A percentile compares a stretch with the other conserved stretches of the same genome.
Evolutionary conservation across 1,140 invertebrate species (phyloP).

Genomic region (Myzus persicae): DNA sequence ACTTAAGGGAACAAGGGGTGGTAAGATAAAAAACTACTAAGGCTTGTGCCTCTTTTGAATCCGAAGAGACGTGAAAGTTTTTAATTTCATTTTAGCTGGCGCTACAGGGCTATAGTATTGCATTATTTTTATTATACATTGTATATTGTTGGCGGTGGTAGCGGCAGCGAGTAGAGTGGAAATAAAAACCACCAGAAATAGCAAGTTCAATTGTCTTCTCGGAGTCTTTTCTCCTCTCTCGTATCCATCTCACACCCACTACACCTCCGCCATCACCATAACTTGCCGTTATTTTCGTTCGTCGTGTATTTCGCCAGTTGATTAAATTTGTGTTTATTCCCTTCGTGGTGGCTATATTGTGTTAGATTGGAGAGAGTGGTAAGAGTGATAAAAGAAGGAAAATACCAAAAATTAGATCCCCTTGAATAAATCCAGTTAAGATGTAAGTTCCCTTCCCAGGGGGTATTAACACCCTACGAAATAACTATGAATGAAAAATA

Average conservation of each 20-base stretch:
- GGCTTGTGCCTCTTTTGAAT: background rate
- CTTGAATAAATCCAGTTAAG: slow-evolving; percentile 43
- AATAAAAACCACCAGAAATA: background rate
- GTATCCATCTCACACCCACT: too few relatives aligned
- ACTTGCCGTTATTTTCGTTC: background rate
- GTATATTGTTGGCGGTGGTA: background rate
- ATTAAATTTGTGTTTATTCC: slow-evolving; percentile 50
- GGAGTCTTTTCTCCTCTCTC: background rate
- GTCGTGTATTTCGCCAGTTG: slow-evolving; percentile 11
- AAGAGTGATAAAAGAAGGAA: background rate
- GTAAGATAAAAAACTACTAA: background rate
- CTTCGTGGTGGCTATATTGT: background rate
- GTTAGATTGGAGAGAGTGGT: background rate
- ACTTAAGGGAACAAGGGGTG: background rate
- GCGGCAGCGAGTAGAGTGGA: background rate
- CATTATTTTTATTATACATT: slow-evolving; percentile 19
- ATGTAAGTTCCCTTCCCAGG: background rate
- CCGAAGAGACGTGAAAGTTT: background rate
- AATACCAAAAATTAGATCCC: slow-evolving; percentile 51
- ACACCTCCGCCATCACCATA: background rate
- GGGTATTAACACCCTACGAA: slow-evolving; percentile 30
- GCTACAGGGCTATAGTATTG: background rate
- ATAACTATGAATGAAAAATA: slow-evolving; percentile 19
- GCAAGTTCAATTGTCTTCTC: background rate
- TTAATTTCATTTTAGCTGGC: background rate